Conservation (phyloP, 1,140 invertebrate genomes). For the Hyles vespertilio region DNA sequence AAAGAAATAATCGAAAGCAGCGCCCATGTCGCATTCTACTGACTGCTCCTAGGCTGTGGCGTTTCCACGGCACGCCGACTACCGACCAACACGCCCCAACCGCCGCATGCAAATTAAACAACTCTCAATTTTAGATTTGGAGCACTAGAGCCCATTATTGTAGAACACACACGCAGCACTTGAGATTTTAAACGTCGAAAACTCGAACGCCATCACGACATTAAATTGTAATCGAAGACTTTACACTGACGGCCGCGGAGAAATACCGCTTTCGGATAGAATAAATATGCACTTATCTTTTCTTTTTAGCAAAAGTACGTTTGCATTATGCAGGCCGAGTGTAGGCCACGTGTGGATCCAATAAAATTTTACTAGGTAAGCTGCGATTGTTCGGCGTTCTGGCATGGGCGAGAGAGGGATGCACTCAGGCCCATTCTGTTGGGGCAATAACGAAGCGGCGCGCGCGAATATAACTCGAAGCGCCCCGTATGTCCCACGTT, state of each 20-base stretch:
- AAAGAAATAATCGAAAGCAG: slow-evolving; percentile 30
- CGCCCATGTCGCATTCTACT: slow-evolving; percentile 33
- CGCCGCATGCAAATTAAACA: slow-evolving; percentile 22
- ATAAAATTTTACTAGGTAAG: slow-evolving; percentile 71
- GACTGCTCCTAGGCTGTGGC: slow-evolving; percentile 40
- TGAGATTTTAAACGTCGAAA: slow-evolving; percentile 51
- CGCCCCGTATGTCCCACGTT: slow-evolving; percentile 25
- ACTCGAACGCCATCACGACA: slow-evolving; percentile 47
- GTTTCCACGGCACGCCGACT: slow-evolving; percentile 38
- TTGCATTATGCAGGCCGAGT: slow-evolving; percentile 63
- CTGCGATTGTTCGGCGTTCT: slow-evolving; percentile 51
- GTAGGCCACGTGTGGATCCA: slow-evolving; percentile 59
- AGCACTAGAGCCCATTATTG: slow-evolving; percentile 1
- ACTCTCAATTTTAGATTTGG: slow-evolving; percentile 23
- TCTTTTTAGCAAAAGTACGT: slow-evolving; percentile 67
- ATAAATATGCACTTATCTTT: slow-evolving; percentile 74
- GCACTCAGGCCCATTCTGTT: slow-evolving; percentile 47
- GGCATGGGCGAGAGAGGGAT: slow-evolving; percentile 37
- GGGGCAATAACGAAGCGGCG: slow-evolving; percentile 45
- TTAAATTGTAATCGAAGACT: slow-evolving; percentile 76
- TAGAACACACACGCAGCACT: slow-evolving; percentile 6
- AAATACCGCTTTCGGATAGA: slow-evolving; percentile 64
- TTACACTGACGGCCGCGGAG: slow-evolving; percentile 61
- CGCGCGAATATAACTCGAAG: slow-evolving; percentile 49
- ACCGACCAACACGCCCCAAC: slow-evolving; percentile 25